phyloP scores from a whole-genome alignment of 1,140 invertebrate species.

The Drosophila elegans region DNA sequence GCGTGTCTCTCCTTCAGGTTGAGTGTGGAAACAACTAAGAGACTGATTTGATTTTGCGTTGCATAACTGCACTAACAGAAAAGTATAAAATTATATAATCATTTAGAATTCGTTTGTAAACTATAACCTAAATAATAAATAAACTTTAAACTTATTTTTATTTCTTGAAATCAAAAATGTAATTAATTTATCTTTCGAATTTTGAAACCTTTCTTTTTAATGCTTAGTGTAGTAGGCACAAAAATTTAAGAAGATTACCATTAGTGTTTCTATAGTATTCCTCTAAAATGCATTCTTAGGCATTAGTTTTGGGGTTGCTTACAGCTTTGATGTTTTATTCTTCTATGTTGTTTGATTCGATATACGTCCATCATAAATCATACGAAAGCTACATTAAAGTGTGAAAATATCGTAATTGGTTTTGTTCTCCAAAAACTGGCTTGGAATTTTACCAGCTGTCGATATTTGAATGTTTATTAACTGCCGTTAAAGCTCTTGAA shows the following conservation, averaged over 20 bases:
- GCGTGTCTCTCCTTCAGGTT: conserved; percentile 16
- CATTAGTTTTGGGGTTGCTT: conserved; percentile 9
- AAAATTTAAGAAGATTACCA: conserved; percentile 36
- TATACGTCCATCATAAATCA: conserved; percentile 25
- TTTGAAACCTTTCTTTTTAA: too few relatives aligned
- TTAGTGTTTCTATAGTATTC: background rate
- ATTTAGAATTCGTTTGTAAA: too few relatives aligned
- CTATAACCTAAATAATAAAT: too few relatives aligned
- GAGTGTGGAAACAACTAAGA: conserved; percentile 21
- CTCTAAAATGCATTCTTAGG: conserved; percentile 5
- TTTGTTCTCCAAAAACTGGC: conserved; percentile 23
- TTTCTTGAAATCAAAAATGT: too few relatives aligned
- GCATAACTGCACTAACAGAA: conserved; percentile 17
- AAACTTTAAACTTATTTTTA: too few relatives aligned
- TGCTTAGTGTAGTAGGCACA: background rate
- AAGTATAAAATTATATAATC: background rate
- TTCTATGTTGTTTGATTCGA: background rate
- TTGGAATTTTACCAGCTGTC: conserved; percentile 26
- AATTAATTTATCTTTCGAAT: too few relatives aligned
- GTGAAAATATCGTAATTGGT: conserved; percentile 33
- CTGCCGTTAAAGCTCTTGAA: conserved; percentile 22
- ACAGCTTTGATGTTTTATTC: background rate
- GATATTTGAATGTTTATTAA: conserved; percentile 39
- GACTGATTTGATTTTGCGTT: conserved; percentile 33
- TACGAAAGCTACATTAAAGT: conserved; percentile 5